Evolutionary conservation across 2,113 vertebrate species (phyloP).

Genomic region (Thalassoma bifasciatum): DNA sequence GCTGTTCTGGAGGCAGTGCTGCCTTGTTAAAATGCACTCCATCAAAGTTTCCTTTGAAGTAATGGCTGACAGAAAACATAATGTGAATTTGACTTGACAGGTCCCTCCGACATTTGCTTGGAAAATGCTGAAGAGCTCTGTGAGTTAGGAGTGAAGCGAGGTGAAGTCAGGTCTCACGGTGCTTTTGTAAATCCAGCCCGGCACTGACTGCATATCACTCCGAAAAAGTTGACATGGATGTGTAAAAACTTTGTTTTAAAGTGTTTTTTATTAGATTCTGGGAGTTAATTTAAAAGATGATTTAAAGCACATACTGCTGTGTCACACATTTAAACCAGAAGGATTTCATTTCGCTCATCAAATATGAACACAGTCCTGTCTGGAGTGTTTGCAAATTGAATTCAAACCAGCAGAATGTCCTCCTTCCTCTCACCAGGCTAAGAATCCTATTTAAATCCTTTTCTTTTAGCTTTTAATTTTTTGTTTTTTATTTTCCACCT

Average conservation of each 20-base stretch:
- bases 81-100: slow-evolving; percentile 67
- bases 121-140: slow-evolving; percentile 48
- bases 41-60: slow-evolving; percentile 76
- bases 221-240: slow-evolving; percentile 4
- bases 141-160: slow-evolving; percentile 15
- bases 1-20: slow-evolving; percentile 48
- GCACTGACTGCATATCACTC: slow-evolving; percentile 26
- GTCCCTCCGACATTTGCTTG: slow-evolving; percentile 39
- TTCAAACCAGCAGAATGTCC: slow-evolving; percentile 16
- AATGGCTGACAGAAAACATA: slow-evolving; percentile 71
- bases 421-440: slow-evolving; percentile 24
- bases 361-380: slow-evolving; percentile 23
- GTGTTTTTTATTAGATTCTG: slow-evolving; percentile 12
- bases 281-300: slow-evolving; percentile 16
- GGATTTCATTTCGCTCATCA: slow-evolving; percentile 40
- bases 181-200: slow-evolving; percentile 27
- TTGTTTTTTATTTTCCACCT: no score
- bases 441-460: not conserved
- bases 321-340: slow-evolving; percentile 20
- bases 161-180: slow-evolving; percentile 47
- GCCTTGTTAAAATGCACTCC: slow-evolving; percentile 73
- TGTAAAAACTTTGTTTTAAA: slow-evolving; percentile 17
- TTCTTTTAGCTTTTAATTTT: no score
- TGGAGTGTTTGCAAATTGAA: slow-evolving; percentile 26
- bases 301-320: slow-evolving; percentile 8